Base-by-base conservation (phyloP, 2,888 invertebrate genomes). In the Eumacrocentrus americanus region DNA sequence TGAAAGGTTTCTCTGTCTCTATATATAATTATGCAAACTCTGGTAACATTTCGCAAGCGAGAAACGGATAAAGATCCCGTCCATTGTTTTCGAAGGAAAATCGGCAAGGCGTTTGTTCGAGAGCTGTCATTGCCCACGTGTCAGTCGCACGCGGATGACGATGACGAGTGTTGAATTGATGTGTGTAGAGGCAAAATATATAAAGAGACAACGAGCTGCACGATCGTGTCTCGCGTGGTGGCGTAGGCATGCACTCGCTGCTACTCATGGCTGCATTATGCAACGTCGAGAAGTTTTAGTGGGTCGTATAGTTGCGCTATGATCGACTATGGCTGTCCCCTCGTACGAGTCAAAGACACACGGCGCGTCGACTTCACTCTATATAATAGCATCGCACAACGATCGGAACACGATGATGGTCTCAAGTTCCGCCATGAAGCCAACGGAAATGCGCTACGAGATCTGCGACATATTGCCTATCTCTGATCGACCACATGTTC, bases 301-400 rank as follows among this genome's bases (percentile, higher is more conserved):
- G 75, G 76, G 76, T 74, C 78, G 77, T 78, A 77, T 75, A 77
- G 76, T 77, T 77, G 69, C 76, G 72, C 72, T 74, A 77, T 68
- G 68, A 67, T 64, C 67, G 70, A 65, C 69, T 66, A 58, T 56
- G 47, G 23, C 54, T 55, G 35, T 46, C 48, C 22, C 48, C 56
- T 46, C 51, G 16, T 46, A 53, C 34, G 16, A 53, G 48, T 53
- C 50, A 18, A 20, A 42, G 9, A 42, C 5, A 42, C 48, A 53
- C 57, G 7, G 12, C 34, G 38, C 53, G 54, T 46, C 42, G 40
- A 60, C 38, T 47, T 35, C 57, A 46, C 35, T 52, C 50, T 18
- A 16, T 42, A n/a, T 42, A 42, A n/a, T 18, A 42, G n/a, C n/a
- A n/a, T n/a, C n/a, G n/a, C 20, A 42, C 20, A 20, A 3, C 20